Evolutionary conservation across 2,888 invertebrate species (phyloP).

Genomic region (Seira musarum): DNA sequence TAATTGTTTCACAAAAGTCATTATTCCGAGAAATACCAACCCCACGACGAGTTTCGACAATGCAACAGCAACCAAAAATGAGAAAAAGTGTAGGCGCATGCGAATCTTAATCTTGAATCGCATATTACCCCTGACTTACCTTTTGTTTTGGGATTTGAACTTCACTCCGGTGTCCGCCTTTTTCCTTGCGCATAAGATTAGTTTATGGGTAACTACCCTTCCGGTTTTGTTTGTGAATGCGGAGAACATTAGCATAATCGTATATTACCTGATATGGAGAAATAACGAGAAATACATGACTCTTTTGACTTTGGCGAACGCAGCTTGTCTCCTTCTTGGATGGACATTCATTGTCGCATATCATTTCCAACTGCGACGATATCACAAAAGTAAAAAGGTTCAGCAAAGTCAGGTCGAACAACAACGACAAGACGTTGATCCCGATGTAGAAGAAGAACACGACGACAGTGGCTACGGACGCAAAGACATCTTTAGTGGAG

Average conservation of each 20-base stretch:
- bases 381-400: slow-evolving; percentile 11
- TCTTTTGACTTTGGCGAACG: slow-evolving; percentile 56
- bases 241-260: slow-evolving; percentile 64
- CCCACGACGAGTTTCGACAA: not conserved
- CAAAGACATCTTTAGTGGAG: not conserved
- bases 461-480: slow-evolving; percentile 31
- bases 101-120: slow-evolving; percentile 21
- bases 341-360: slow-evolving; percentile 38
- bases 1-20: slow-evolving; percentile 30
- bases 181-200: slow-evolving; percentile 31
- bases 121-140: slow-evolving; percentile 59
- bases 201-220: slow-evolving; percentile 61
- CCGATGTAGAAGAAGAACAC: slow-evolving; percentile 17
- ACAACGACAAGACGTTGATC: slow-evolving; percentile 4
- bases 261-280: slow-evolving; percentile 57
- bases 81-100: not conserved
- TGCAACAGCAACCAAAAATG: not conserved
- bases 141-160: slow-evolving; percentile 68
- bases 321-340: slow-evolving; percentile 63
- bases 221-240: slow-evolving; percentile 62
- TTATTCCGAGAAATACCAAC: slow-evolving; percentile 24
- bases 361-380: slow-evolving; percentile 27
- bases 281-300: slow-evolving; percentile 32
- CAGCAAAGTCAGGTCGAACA: not conserved
- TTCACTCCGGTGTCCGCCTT: slow-evolving; percentile 20